phyloP scores from a whole-genome alignment of 2,888 invertebrate genomes.

The Diaperis boleti region DNA sequence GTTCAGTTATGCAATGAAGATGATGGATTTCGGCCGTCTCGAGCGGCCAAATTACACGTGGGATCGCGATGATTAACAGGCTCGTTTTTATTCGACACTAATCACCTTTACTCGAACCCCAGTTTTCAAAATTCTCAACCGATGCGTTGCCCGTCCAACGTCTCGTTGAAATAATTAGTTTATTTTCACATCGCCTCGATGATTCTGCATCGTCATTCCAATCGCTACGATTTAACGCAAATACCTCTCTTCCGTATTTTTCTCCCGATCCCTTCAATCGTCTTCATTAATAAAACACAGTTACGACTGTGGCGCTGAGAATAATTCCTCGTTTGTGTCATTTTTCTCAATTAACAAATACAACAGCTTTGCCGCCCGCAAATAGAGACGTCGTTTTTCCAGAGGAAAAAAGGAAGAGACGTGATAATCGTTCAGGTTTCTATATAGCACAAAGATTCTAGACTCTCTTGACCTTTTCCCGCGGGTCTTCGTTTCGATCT shows the following conservation, averaged over 20 bases:
- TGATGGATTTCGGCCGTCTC: conserved; percentile 18
- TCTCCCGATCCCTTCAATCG: conserved; percentile 11
- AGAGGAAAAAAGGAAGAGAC: too few species aligned
- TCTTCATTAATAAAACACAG: conserved; percentile 24
- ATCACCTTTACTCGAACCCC: too few species aligned
- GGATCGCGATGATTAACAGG: conserved; percentile 11
- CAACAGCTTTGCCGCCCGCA: conserved; percentile 22
- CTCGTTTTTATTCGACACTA: too few species aligned
- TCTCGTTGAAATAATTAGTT: conserved; percentile 24
- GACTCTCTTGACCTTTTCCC: too few species aligned
- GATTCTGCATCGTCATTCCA: conserved; percentile 22
- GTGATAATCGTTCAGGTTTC: too few species aligned
- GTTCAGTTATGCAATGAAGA: conserved; percentile 19
- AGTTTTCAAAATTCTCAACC: too few species aligned
- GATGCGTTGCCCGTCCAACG: neutral
- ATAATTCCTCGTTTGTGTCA: conserved; percentile 18
- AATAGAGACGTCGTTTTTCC: conserved; percentile 11
- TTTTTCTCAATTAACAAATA: conserved; percentile 17
- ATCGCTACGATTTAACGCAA: conserved; percentile 22
- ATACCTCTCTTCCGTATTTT: conserved; percentile 17
- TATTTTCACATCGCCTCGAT: conserved; percentile 8
- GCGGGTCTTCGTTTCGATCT: too few species aligned
- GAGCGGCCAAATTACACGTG: conserved; percentile 10
- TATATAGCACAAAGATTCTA: too few species aligned
- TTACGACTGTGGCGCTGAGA: conserved; percentile 15